Conservation (phyloP, 2,797 vertebrate genomes). For the Ataeniobius toweri region DNA sequence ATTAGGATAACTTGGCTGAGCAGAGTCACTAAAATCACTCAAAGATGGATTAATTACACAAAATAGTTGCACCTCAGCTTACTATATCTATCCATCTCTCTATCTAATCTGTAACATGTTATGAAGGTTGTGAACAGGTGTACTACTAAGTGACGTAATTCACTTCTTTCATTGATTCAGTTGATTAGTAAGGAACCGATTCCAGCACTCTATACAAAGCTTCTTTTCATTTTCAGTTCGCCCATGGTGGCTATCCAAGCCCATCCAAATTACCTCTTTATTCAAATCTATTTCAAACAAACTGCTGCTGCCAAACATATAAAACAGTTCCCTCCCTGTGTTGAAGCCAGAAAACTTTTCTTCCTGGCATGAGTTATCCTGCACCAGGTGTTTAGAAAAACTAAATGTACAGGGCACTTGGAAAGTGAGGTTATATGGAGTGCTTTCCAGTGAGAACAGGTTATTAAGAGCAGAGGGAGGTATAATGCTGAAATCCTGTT, state of each 20-base stretch:
- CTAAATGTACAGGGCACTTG: slow-evolving; percentile 28
- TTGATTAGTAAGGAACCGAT: background rate
- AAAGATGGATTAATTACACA: too few species aligned
- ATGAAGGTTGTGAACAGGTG: background rate
- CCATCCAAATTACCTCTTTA: slow-evolving; percentile 27
- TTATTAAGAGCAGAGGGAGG: background rate
- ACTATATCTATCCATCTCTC: background rate
- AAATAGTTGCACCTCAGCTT: too few species aligned
- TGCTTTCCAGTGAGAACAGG: background rate
- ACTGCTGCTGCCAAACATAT: slow-evolving; percentile 56
- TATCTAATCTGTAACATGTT: background rate
- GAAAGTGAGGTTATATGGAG: slow-evolving; percentile 1
- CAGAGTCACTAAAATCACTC: too few species aligned
- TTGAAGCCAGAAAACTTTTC: slow-evolving; percentile 42
- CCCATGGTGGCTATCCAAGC: slow-evolving; percentile 8
- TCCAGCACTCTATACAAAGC: slow-evolving; percentile 8
- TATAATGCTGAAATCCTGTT: background rate
- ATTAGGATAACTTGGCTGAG: too few species aligned
- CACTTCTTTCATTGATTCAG: background rate
- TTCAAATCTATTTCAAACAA: slow-evolving; percentile 56
- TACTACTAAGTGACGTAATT: background rate
- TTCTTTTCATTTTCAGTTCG: slow-evolving; percentile 30
- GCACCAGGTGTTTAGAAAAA: slow-evolving; percentile 55
- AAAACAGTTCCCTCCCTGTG: slow-evolving; percentile 39
- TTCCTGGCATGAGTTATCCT: slow-evolving; percentile 36